Percentiles rank a stretch among this genome's conserved stretches.
phyloP scores from a whole-genome alignment of 2,113 vertebrate genomes.

The Ursus arctos region DNA sequence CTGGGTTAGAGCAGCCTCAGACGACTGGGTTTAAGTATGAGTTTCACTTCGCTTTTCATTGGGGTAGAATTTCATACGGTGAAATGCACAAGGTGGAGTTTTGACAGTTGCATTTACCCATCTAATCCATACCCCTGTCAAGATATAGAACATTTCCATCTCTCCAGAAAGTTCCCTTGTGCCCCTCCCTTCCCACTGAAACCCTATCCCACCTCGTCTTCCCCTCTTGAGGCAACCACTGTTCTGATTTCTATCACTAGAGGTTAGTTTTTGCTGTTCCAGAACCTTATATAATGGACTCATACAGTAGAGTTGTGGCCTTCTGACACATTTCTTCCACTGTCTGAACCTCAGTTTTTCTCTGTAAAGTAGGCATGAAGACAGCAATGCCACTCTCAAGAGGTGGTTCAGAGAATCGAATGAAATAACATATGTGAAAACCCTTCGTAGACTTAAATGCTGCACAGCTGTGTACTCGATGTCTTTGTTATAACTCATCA shows the following conservation, averaged over 20 bases:
- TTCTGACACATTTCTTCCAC: not conserved
- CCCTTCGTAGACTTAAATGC: not conserved
- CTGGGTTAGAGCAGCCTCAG: not conserved
- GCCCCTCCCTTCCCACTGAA: not conserved
- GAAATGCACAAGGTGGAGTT: not conserved
- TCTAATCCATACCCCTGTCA: not conserved
- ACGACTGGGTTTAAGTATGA: not conserved
- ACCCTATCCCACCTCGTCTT: not conserved
- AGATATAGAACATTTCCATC: not conserved
- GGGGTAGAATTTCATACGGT: not conserved
- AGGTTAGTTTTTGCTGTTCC: not conserved
- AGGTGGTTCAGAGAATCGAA: not conserved
- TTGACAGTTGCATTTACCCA: not conserved
- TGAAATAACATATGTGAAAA: not conserved
- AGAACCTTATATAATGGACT: slow-evolving; percentile 12
- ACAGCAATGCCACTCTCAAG: not conserved
- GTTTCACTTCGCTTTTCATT: slow-evolving; percentile 8
- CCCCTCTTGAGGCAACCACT: not conserved
- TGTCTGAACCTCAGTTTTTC: not conserved
- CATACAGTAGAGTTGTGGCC: not conserved
- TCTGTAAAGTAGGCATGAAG: not conserved
- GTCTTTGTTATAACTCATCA: not conserved
- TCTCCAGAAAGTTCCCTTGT: not conserved
- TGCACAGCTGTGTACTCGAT: not conserved
- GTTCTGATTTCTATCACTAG: not conserved